Percentiles rank a stretch among this genome's conserved stretches.
These are phyloP conservation scores for Epinephelus cyanopodus DNA, from an alignment of 2,113 vertebrate genomes.

Conservation along the genomic window DNA sequence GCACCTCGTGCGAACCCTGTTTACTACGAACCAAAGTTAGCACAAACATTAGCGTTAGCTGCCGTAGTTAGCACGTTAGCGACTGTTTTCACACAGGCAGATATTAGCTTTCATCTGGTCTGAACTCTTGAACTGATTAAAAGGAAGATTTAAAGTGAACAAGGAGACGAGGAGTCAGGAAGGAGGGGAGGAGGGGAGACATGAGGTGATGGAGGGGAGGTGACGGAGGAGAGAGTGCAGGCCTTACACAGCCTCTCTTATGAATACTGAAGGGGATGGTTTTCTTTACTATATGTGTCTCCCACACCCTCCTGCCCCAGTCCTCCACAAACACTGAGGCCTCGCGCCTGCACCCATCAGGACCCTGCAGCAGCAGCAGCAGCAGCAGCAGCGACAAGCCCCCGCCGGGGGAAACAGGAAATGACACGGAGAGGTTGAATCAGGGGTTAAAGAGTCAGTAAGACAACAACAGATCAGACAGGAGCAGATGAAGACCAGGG, in stretches of 20 bases:
- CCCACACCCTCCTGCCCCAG: constrained; percentile 87
- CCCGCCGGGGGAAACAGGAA: not conserved
- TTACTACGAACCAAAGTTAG: no score
- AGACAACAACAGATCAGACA: constrained; percentile 3
- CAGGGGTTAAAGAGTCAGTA: constrained; percentile 22
- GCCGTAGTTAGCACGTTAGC: no score
- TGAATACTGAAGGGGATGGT: constrained; percentile 86
- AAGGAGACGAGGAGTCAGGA: no score
- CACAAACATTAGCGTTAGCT: no score
- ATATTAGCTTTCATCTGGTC: no score
- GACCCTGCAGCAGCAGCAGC: constrained; percentile 81
- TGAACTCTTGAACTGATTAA: no score
- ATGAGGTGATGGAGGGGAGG: constrained; percentile 16
- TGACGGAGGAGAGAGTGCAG: constrained; percentile 23
- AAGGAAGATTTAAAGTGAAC: no score
- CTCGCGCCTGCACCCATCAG: constrained; percentile 78
- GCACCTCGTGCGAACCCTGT: no score
- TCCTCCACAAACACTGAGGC: constrained; percentile 86
- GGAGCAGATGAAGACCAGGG: no score
- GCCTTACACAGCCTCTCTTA: constrained; percentile 86
- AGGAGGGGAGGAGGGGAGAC: not conserved
- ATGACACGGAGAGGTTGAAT: not conserved
- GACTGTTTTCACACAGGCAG: no score
- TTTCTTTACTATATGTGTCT: constrained; percentile 86
- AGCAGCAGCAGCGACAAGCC: constrained; percentile 8